Percentiles rank a stretch among this genome's conserved stretches.
Evolutionary conservation across 1,140 invertebrate genomes (phyloP).

Genomic region (Parapsyche elsis): DNA sequence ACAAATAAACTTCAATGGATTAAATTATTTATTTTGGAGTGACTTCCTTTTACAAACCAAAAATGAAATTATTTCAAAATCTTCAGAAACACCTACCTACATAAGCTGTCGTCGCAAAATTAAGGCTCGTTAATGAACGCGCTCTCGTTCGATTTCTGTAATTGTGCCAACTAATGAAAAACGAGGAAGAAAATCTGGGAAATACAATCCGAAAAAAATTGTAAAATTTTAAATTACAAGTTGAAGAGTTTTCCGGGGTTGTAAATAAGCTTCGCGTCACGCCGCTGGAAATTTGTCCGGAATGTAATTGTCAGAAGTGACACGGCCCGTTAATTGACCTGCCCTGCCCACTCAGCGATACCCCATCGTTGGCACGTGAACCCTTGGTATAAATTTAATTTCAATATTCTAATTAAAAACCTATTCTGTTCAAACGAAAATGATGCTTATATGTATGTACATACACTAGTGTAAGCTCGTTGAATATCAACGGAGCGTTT

Average conservation of each 20-base stretch:
- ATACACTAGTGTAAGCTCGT: too few relatives aligned
- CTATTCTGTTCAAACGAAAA: too few relatives aligned
- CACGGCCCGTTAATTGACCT: conserved; percentile 42
- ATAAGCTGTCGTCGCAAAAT: neutral
- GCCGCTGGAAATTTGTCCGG: conserved; percentile 25
- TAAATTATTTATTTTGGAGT: neutral
- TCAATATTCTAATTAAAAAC: too few relatives aligned
- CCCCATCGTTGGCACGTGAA: neutral
- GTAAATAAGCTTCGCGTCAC: conserved; percentile 6
- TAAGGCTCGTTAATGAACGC: neutral
- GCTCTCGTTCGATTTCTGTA: neutral
- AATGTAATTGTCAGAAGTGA: conserved; percentile 46
- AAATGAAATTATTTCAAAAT: neutral
- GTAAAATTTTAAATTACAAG: conserved; percentile 24
- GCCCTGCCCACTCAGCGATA: conserved; percentile 3
- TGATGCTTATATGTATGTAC: too few relatives aligned
- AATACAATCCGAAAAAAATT: neutral
- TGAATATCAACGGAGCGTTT: too few relatives aligned
- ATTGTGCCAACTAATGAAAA: conserved; percentile 23
- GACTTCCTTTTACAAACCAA: neutral
- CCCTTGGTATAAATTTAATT: too few relatives aligned
- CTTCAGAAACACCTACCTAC: too few relatives aligned
- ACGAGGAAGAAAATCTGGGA: neutral
- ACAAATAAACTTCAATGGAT: neutral
- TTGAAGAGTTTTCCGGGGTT: neutral